Base-by-base conservation (phyloP, 2,797 vertebrate genomes). In the Sebastolobus altivelis region DNA sequence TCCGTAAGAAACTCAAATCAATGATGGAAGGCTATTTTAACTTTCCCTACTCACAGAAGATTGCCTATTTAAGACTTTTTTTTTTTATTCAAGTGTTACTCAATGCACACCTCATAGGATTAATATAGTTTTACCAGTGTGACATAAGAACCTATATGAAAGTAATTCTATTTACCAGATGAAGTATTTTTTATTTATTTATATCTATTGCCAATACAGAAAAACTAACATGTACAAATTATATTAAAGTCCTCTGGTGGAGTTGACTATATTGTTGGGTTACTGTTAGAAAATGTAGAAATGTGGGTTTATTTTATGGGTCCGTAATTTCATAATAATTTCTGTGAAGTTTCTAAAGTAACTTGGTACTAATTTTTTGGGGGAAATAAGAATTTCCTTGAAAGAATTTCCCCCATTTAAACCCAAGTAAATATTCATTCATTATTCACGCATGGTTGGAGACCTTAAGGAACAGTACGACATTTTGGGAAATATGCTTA, bases 151-250 rank as follows among this genome's bases (percentile, higher is more conserved):
- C 52, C 18, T 20, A 76, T 46, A 46, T 18, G 43, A 46, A 79
- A 79, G 69, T 79, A 49, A 75, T 79, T 89, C 16, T 85, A 87
- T 90, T 84, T 87, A 83, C 59, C 83, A 88, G 67, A 90, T 55
- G 52, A 67, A 84, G 65, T 92, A 92, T 93, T 90, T 89, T 88
- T 82, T 87, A 75, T 83, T 81, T 87, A 83, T 85, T 81, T 6
- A 73, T 83, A 74, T 83, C 31, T 83, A 77, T 83, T 82, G 85
- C 86, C 80, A 89, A 89, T 78, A 77, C 33, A 79, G 59, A 84
- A 79, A 77, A 77, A 85, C 4, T 33, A 77, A 72, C 46, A 68
- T 75, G 52, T 78, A 70, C 31, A 85, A 79, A 80, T 65, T 68
- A 69, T 82, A 81, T 84, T 79, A 63, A 83, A 79, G 37, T 74